Conservation (phyloP, 2,888 invertebrate species). For the Rotaria sp. region DNA sequence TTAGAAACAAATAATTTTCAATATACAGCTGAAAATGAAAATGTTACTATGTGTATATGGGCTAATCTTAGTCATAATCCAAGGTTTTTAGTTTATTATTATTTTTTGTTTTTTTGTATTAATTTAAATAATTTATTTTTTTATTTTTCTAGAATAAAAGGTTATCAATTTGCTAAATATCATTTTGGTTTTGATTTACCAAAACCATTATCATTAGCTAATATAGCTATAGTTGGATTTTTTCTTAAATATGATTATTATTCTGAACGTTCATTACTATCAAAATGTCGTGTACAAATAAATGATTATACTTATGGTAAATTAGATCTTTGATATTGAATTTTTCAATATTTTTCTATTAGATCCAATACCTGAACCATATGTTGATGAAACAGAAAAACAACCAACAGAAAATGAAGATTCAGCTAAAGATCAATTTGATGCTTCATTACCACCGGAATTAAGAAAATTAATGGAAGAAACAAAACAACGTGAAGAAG, state of each 20-base stretch:
- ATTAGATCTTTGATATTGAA: background rate
- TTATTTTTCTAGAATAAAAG: slow-evolving; percentile 48
- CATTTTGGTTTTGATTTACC: slow-evolving; percentile 54
- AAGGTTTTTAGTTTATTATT: slow-evolving; percentile 45
- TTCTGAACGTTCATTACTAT: slow-evolving; percentile 48
- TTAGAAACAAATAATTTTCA: slow-evolving; percentile 53
- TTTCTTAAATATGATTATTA: slow-evolving; percentile 53
- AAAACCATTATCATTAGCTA: slow-evolving; percentile 48
- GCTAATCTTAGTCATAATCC: slow-evolving; percentile 55
- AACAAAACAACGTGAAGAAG: slow-evolving; percentile 32
- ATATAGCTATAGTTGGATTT: slow-evolving; percentile 50
- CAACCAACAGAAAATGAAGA: slow-evolving; percentile 53
- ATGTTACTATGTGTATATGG: slow-evolving; percentile 52
- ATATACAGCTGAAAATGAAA: slow-evolving; percentile 46
- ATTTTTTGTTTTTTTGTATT: background rate
- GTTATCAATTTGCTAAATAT: slow-evolving; percentile 49
- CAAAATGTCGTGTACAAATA: slow-evolving; percentile 46
- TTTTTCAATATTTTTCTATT: slow-evolving; percentile 30
- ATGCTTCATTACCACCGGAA: slow-evolving; percentile 32
- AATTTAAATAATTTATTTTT: background rate
- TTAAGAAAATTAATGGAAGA: slow-evolving; percentile 34
- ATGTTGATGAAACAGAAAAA: slow-evolving; percentile 44
- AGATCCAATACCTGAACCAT: slow-evolving; percentile 35
- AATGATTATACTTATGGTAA: slow-evolving; percentile 43
- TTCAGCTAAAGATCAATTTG: background rate